Conservation (phyloP, 2,113 vertebrate species). For the Notarius lentiginosus region DNA sequence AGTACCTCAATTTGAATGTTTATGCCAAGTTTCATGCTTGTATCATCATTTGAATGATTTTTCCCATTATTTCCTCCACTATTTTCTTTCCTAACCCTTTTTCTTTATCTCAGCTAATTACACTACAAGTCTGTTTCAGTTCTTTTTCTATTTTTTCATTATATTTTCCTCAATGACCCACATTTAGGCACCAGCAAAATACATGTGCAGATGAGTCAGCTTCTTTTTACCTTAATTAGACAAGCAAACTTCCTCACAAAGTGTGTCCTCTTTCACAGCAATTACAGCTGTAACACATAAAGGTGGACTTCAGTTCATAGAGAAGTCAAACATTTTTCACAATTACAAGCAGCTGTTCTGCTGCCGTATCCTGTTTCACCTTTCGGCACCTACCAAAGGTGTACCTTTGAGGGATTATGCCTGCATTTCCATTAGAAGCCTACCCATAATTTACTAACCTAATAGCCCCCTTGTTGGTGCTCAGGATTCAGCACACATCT, state of each 20-base stretch:
- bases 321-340: background rate
- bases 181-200: constrained; percentile 17
- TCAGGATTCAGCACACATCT: background rate
- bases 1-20: too few relatives aligned
- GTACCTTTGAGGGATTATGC: constrained; percentile 17
- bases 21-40: too few relatives aligned
- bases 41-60: too few relatives aligned
- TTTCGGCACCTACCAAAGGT: constrained; percentile 26
- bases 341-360: constrained; percentile 12
- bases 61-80: too few relatives aligned
- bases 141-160: constrained; percentile 20
- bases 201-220: constrained; percentile 17
- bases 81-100: background rate
- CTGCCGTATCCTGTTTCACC: background rate
- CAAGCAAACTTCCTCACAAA: constrained; percentile 14
- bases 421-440: constrained; percentile 4
- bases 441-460: background rate
- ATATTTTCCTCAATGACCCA: background rate
- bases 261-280: background rate
- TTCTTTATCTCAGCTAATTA: background rate
- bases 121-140: background rate
- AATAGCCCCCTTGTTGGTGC: background rate
- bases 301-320: background rate
- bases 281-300: constrained; percentile 12
- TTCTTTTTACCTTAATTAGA: constrained; percentile 43